Base-by-base conservation (phyloP, 2,888 invertebrate species). In the Boloria selene region DNA sequence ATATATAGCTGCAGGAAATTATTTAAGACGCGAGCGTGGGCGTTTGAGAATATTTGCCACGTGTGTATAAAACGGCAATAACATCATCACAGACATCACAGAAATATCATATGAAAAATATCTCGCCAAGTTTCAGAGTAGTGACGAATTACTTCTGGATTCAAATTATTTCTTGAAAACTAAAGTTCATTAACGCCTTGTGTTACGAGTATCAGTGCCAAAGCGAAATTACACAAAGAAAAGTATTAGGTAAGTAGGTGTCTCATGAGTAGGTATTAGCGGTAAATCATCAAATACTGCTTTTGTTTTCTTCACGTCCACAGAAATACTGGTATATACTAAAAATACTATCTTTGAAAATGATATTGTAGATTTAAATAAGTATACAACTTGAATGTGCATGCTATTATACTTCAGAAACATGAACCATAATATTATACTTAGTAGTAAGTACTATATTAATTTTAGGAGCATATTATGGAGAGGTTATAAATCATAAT, bases 181-280 rank as follows among this genome's bases (percentile, higher is more conserved):
- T 77, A 77, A 73, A 79, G 85, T 82, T 89, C 86, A 86, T 87
- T 90, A 88, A 75, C 86, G 83, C 82, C 78, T 79, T 79, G 22
- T 22, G 22, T 3, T n/a, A n/a, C 82, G 79, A 80, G 73, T 82
- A 79, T 81, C 87, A 87, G 75, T 89, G 88, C 87, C 89, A 90
- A 90, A 86, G 86, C 71, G 77, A 81, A 78, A 62, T 68, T 62
- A 62, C 65, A 50, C 22, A 52, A 60, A 60, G n/a, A n/a, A n/a
- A n/a, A n/a, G n/a, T n/a, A n/a, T n/a, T n/a, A n/a, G n/a, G 18
- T 64, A 64, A 70, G 81, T 82, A 74, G 81, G 82, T 74, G 82
- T 76, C 7, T 38, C 67, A 70, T 72, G 22, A 22, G 22, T 22
- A 22, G 75, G 75, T 77, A 70, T 73, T 72, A 68, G 68, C 73